phyloP scores from a whole-genome alignment of 1,140 invertebrate genomes.

The Cotesia chilonis region DNA sequence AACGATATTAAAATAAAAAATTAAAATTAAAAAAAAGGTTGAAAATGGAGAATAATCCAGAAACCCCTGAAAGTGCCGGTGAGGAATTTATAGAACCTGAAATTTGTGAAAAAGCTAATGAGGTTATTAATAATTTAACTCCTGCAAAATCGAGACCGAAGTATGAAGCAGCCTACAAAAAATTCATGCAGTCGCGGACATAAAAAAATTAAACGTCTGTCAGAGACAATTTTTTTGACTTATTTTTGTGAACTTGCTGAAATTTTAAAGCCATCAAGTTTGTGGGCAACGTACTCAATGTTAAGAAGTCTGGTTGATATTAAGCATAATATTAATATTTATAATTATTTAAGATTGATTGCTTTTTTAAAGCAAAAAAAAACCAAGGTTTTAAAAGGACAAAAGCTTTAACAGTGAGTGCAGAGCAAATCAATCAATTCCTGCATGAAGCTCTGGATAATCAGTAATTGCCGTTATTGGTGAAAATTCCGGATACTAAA shows the following conservation, averaged over 20 bases:
- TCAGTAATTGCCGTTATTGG: not conserved
- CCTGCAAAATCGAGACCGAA: not conserved
- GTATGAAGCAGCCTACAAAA: not conserved
- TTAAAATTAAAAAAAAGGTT: no score
- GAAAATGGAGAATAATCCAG: no score
- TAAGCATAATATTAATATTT: not conserved
- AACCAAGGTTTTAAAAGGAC: no score
- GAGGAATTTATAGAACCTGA: slow-evolving; percentile 1
- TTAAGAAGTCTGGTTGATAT: slow-evolving; percentile 1
- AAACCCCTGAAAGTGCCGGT: not conserved
- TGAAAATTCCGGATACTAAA: slow-evolving; percentile 33
- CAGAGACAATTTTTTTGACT: slow-evolving; percentile 11
- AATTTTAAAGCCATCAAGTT: not conserved
- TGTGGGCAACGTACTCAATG: slow-evolving; percentile 23
- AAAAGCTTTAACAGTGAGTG: no score
- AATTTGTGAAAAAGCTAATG: not conserved
- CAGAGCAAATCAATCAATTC: no score
- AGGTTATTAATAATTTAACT: not conserved
- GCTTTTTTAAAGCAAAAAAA: not conserved
- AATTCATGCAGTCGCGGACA: not conserved
- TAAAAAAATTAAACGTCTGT: not conserved
- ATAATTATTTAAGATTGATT: not conserved
- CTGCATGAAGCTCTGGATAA: no score
- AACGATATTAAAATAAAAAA: no score
- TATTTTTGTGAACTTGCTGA: slow-evolving; percentile 23